These are phyloP conservation scores for Lamprotornis superbus DNA, from an alignment of 2,113 vertebrate species.

Conservation along the genomic window DNA sequence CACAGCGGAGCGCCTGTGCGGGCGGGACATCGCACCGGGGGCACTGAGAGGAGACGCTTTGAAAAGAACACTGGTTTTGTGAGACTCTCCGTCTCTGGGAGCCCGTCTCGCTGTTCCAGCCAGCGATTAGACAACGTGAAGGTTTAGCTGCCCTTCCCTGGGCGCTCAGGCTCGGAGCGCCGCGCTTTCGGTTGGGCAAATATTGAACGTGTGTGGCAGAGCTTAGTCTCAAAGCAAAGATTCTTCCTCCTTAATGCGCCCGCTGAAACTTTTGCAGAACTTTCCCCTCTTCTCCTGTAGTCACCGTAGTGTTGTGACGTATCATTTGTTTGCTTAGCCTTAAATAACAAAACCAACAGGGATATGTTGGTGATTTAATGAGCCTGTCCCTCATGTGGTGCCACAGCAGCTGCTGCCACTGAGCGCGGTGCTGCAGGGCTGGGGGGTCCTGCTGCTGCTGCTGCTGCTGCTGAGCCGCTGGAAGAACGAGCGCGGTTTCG, in stretches of 20 bases:
- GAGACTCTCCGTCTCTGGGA: fast-evolving
- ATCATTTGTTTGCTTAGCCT: background rate
- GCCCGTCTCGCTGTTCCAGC: fast-evolving
- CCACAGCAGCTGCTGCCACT: fast-evolving
- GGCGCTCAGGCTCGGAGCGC: fast-evolving
- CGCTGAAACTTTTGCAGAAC: background rate
- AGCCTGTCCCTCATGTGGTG: fast-evolving
- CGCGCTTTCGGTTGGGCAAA: background rate
- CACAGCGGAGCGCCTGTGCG: fast-evolving
- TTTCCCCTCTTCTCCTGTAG: background rate
- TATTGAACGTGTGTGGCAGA: background rate
- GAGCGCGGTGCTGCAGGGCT: background rate
- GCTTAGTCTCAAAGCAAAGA: background rate
- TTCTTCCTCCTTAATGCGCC: background rate
- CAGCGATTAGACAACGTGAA: fast-evolving
- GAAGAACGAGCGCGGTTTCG: background rate
- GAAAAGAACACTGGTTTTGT: fast-evolving
- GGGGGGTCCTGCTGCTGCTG: background rate
- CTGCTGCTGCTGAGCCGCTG: background rate
- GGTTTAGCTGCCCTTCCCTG: background rate
- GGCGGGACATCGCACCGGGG: too few species aligned
- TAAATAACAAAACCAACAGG: background rate
- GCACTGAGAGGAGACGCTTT: fast-evolving
- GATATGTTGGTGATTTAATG: fast-evolving
- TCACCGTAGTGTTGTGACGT: background rate